Evolutionary conservation across 2,888 invertebrate species (phyloP).

Genomic region (Tetramorium bicarinatum): DNA sequence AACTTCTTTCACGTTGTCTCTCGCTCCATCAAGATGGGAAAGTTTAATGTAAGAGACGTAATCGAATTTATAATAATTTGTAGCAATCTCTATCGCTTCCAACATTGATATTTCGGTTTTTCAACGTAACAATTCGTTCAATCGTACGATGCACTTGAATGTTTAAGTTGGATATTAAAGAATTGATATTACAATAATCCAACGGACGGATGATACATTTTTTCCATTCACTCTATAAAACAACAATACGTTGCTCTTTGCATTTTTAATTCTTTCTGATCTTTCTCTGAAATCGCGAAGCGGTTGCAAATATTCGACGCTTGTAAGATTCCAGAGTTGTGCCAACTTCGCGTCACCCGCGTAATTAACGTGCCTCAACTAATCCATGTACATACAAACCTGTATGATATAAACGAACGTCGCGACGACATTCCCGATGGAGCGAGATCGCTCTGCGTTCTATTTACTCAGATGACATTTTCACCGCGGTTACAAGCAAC

Average conservation of each 20-base stretch:
- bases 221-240: not conserved
- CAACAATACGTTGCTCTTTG: not conserved
- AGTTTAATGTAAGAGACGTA: not conserved
- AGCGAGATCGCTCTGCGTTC: conserved; percentile 44
- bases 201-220: not conserved
- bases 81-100: not conserved
- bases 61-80: not conserved
- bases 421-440: conserved; percentile 53
- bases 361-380: conserved; percentile 67
- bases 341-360: conserved; percentile 32
- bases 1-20: not conserved
- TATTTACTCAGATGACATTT: conserved; percentile 82
- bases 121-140: not conserved
- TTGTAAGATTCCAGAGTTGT: conserved; percentile 21
- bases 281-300: not conserved
- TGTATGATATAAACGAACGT: conserved; percentile 35
- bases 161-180: not conserved
- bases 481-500: conserved; percentile 78
- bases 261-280: not conserved
- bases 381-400: conserved; percentile 75
- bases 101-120: not conserved
- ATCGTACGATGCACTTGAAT: not conserved
- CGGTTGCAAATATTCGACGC: conserved; percentile 9
- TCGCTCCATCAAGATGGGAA: not conserved
- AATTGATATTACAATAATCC: not conserved